phyloP scores from a whole-genome alignment of 2,113 vertebrate species.

The Ginglymostoma cirratum region DNA sequence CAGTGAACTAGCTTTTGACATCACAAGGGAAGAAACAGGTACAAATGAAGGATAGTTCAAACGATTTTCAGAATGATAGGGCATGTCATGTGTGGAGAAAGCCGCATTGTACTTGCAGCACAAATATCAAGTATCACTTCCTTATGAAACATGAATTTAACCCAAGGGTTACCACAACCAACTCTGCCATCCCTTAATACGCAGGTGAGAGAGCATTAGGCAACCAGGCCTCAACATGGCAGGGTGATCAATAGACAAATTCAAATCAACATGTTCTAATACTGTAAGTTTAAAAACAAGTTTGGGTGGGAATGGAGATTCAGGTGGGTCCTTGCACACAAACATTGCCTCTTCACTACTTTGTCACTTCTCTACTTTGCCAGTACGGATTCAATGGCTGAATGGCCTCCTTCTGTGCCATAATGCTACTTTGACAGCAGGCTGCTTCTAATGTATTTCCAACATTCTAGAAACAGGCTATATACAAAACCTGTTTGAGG shows the following conservation, averaged over 20 bases:
- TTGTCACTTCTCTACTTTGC: background rate
- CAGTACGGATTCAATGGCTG: background rate
- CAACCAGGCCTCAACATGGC: background rate
- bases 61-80: constrained; percentile 11
- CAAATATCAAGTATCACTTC: background rate
- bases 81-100: background rate
- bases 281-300: background rate
- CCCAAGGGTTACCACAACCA: background rate
- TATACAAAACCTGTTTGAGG: background rate
- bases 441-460: background rate
- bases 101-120: too few species aligned
- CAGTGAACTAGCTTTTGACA: constrained; percentile 39
- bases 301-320: background rate
- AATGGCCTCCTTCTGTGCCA: background rate
- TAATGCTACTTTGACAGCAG: background rate
- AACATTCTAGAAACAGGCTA: background rate
- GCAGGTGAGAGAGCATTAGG: background rate
- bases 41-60: background rate
- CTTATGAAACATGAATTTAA: background rate
- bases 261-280: background rate
- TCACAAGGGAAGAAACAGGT: constrained; percentile 38
- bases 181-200: background rate
- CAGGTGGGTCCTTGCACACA: constrained; percentile 4
- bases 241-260: background rate
- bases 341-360: background rate